These are phyloP conservation scores for Hydroisotoma schaefferi DNA, from an alignment of 2,888 invertebrate genomes.

Conservation along the genomic window DNA sequence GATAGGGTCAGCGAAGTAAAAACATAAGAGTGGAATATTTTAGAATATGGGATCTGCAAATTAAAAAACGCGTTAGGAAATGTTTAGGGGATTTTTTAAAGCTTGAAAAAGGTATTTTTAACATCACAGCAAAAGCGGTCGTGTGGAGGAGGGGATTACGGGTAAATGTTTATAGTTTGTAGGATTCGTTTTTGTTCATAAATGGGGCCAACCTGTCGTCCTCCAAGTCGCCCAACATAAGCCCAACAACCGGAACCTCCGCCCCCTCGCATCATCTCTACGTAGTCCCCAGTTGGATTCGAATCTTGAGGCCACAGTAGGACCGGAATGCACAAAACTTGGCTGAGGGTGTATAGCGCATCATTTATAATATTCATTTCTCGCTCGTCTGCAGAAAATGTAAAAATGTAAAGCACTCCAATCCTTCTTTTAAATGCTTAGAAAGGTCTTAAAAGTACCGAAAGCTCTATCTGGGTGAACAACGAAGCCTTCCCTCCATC, in stretches of 20 bases:
- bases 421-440: neutral
- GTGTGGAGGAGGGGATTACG: too few relatives aligned
- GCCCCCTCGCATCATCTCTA: slow-evolving; percentile 22
- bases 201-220: slow-evolving; percentile 17
- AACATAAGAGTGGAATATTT: too few relatives aligned
- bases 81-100: too few relatives aligned
- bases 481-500: slow-evolving; percentile 8
- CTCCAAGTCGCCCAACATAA: slow-evolving; percentile 30
- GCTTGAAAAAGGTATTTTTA: too few relatives aligned
- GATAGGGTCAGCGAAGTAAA: neutral
- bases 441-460: neutral
- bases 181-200: neutral
- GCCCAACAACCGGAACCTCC: slow-evolving; percentile 28
- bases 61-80: too few relatives aligned
- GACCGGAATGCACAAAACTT: slow-evolving; percentile 24
- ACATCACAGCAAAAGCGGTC: too few relatives aligned
- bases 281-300: slow-evolving; percentile 27
- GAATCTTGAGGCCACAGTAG: slow-evolving; percentile 22
- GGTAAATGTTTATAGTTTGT: too few relatives aligned
- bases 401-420: neutral
- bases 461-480: neutral
- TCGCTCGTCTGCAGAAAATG: neutral
- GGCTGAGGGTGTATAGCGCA: slow-evolving; percentile 22
- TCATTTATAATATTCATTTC: slow-evolving; percentile 21
- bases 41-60: too few relatives aligned